Evolutionary conservation across 2,888 invertebrate genomes (phyloP).

Genomic region (Synergus japonicus): DNA sequence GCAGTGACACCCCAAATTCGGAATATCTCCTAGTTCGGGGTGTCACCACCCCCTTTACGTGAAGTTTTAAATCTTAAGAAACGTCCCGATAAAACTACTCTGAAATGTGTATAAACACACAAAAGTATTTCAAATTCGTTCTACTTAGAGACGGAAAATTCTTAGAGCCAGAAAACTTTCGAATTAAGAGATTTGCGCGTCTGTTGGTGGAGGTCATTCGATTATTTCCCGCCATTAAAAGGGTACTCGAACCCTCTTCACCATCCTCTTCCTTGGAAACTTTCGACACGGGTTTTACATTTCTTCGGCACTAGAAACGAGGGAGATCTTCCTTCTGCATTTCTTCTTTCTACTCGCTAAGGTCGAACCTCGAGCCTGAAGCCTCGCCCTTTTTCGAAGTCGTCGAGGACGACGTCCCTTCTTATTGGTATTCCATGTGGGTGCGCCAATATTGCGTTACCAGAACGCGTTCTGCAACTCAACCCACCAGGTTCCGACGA

Average conservation of each 20-base stretch:
- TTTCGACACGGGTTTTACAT: conserved; percentile 74
- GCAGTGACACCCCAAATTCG: no score
- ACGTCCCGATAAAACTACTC: no score
- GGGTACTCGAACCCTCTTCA: conserved; percentile 38
- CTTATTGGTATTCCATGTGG: conserved; percentile 73
- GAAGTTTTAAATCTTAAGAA: no score
- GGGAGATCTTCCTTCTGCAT: conserved; percentile 40
- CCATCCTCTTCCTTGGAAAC: conserved; percentile 61
- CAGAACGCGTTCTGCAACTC: conserved; percentile 73
- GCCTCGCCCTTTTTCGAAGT: conserved; percentile 51
- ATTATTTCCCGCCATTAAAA: conserved; percentile 40
- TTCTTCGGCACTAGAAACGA: conserved; percentile 56
- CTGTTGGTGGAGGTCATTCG: conserved; percentile 24
- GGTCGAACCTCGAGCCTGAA: conserved; percentile 51
- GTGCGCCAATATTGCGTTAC: conserved; percentile 76
- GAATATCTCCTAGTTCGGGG: no score
- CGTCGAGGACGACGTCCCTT: conserved; percentile 53
- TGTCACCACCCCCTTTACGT: no score
- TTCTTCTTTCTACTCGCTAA: conserved; percentile 48
- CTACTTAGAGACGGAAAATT: background rate
- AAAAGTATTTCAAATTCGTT: background rate
- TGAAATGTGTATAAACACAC: background rate
- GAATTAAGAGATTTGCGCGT: conserved; percentile 15
- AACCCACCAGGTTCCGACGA: conserved; percentile 62
- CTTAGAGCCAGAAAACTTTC: background rate